Percentiles rank a stretch among this genome's conserved stretches.
These are phyloP conservation scores for Drosophila bifasciata DNA, from an alignment of 1,140 invertebrate species.

Conservation along the genomic window DNA sequence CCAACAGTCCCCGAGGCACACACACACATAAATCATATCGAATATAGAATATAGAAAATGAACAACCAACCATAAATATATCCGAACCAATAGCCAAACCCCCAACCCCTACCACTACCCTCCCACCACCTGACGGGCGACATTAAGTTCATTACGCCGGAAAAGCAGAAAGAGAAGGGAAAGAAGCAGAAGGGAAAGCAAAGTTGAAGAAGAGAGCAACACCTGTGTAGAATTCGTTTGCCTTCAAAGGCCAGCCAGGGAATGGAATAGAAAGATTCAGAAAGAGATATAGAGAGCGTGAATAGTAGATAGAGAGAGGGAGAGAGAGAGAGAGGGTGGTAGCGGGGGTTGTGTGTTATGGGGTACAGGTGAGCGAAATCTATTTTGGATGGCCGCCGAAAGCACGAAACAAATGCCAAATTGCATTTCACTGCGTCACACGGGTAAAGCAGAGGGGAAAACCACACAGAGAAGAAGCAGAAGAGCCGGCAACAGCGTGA, in stretches of 20 bases:
- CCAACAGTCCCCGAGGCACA: constrained; percentile 37
- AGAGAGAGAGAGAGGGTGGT: neutral
- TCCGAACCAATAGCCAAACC: constrained; percentile 10
- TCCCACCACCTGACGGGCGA: constrained; percentile 54
- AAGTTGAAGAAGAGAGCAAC: constrained; percentile 16
- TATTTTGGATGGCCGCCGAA: constrained; percentile 63
- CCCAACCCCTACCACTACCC: neutral
- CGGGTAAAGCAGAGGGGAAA: neutral
- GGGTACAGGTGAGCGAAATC: constrained; percentile 65
- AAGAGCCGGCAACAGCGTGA: constrained; percentile 1
- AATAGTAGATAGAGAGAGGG: neutral
- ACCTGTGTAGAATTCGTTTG: constrained; percentile 47
- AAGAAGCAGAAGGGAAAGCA: constrained; percentile 17
- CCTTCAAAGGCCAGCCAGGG: constrained; percentile 33
- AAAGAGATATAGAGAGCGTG: neutral
- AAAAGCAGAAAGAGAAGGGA: constrained; percentile 32
- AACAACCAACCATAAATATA: constrained; percentile 33
- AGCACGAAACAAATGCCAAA: constrained; percentile 72
- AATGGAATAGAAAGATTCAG: neutral
- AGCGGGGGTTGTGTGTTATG: neutral
- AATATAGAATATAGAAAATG: constrained; percentile 52
- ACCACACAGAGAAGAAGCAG: neutral
- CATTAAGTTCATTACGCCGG: constrained; percentile 76
- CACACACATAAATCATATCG: constrained; percentile 63
- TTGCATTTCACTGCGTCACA: constrained; percentile 71